Evolutionary conservation across 2,888 invertebrate species (phyloP).

Genomic region (Copidosoma aretas): DNA sequence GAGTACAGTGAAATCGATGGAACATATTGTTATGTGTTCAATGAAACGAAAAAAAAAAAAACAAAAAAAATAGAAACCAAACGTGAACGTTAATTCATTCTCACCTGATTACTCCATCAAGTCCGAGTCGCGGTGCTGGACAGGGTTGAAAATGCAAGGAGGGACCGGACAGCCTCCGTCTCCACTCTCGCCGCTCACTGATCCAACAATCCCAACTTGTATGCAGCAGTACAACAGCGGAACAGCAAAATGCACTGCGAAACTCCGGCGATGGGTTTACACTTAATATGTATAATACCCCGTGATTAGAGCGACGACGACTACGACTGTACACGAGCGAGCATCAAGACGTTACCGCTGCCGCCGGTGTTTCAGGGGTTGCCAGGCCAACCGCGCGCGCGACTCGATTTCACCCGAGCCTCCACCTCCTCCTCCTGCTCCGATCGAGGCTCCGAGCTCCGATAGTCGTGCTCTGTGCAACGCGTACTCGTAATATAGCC

Average conservation of each 20-base stretch:
- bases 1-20: too few species aligned
- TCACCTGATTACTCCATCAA: background rate
- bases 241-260: background rate
- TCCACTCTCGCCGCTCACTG: background rate
- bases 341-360: background rate
- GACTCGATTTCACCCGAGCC: slow-evolving; percentile 12
- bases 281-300: too few species aligned
- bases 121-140: background rate
- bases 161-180: background rate
- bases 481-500: too few species aligned
- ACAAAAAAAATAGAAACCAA: background rate
- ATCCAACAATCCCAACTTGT: background rate
- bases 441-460: too few species aligned
- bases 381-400: slow-evolving; percentile 32
- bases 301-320: background rate
- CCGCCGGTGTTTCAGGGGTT: slow-evolving; percentile 27
- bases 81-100: too few species aligned
- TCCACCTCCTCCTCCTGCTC: too few species aligned
- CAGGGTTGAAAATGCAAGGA: background rate
- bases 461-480: too few species aligned
- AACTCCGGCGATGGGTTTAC: background rate
- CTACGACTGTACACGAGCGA: background rate
- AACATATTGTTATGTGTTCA: too few species aligned
- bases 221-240: background rate
- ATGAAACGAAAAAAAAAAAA: too few species aligned